These are phyloP conservation scores for Microtus pennsylvanicus DNA, from an alignment of 2,113 vertebrate species.

Conservation along the genomic window DNA sequence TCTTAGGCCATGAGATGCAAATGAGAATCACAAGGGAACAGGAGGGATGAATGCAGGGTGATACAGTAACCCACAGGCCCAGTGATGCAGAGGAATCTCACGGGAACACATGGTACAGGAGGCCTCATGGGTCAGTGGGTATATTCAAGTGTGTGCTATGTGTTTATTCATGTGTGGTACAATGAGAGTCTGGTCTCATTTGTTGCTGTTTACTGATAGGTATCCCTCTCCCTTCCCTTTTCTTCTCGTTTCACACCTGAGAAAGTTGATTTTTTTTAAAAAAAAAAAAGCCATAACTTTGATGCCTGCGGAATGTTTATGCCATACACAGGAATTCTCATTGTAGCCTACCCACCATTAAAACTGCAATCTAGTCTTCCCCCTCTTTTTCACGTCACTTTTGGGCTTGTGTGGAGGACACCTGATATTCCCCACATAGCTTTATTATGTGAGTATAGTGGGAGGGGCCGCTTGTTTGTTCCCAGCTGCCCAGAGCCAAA, in stretches of 20 bases:
- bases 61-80: neutral
- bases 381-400: neutral
- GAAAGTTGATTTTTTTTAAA: no score
- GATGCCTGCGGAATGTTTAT: neutral
- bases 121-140: neutral
- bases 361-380: neutral
- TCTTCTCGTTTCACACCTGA: neutral
- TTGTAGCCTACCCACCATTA: neutral
- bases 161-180: neutral
- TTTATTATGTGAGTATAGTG: neutral
- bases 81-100: neutral
- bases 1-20: neutral
- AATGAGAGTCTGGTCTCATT: neutral
- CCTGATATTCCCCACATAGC: neutral
- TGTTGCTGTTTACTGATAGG: neutral
- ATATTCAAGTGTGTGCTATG: neutral
- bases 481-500: no score
- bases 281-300: neutral
- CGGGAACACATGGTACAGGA: no score
- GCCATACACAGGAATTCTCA: neutral
- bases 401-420: neutral
- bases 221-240: neutral
- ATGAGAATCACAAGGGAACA: neutral
- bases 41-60: neutral
- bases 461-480: no score